Evolutionary conservation across 2,888 invertebrate genomes (phyloP), one percentile per base, ranked within the genome.

Genomic region (Willowsia nigromaculata): DNA sequence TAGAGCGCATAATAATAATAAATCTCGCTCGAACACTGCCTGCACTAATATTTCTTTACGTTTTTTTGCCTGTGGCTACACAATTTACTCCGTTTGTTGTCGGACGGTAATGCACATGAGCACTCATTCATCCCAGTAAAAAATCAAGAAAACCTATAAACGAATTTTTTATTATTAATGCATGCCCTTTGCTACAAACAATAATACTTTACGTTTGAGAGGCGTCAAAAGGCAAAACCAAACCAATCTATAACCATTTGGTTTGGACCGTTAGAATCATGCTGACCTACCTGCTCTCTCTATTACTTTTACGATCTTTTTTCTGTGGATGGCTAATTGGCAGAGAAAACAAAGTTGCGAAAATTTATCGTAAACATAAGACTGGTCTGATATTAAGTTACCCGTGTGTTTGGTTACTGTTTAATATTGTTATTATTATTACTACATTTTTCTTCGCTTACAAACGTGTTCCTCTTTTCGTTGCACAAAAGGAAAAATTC

Each of bases 171-270:
- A n/a, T 56, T 22, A 56, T 56, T 11, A 33, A 11, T 30, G 33
- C 33, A 30, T 65, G 62, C 62, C 33, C n/a, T n/a, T n/a, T n/a
- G n/a, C n/a, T 65, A 3, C 62, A 3, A 27, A n/a, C 30, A 1
- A 1, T 18, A 68, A 37, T 68, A 11, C 0, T 7, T 13, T 71
- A 47, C 11, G 11, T 6, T n/a, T 65, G 11, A 22, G 11, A 71
- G 71, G 71, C 71, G 71, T 71, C 71, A 71, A 71, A 71, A 43
- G 40, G 43, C 22, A 71, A 71, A 22, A 71, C n/a, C n/a, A 71
- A 71, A 22, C 40, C 71, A 71, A 71, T 71, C 25, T 71, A 43
- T 71, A 43, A 43, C 43, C 43, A 47, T 71, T 43, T 43, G 33
- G 62, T n/a, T 33, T 33, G 43, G 25, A 11, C 71, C 71, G 71